Base-by-base conservation (phyloP, 1,140 invertebrate genomes). In the Drosophila takahashii region DNA sequence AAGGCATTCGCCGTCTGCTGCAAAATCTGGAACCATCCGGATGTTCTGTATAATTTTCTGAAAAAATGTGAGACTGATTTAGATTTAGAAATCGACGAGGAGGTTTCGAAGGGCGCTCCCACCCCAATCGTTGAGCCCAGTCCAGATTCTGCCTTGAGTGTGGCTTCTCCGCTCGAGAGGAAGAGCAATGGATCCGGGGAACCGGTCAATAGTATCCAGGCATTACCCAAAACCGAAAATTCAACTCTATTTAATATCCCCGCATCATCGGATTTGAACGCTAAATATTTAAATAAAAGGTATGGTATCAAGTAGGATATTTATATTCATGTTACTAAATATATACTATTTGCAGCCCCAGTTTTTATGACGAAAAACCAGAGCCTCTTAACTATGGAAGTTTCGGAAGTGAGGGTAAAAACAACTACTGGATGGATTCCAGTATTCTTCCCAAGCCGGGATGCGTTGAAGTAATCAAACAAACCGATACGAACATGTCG, bases 1-100 rank as follows among this genome's bases (percentile, higher is more conserved):
- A 99, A 98, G 92, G 98, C 99, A 4, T 99, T 99, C 93, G 97
- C 98, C 41, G 97, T 99, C 53, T 99, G 98, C 92, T 99, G 98
- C 91, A 99, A 99, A 95, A 99, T 99, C 76, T 99, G 98, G 98
- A 99, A 99, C 92, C 99, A 99, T 93, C 98, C 99, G 0, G 99
- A 99, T 93, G 96, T 99, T 50, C 92, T 99, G 32, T 98, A 98
- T 90, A 96, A 98, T 91, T 97, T 98, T 91, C 91, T 99, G 45
- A 95, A 96, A 85, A 97, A 98, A 91, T 94, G 96, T 58, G 95
- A 95, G 79, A 94, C 97, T 78, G 98, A 99, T 93, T 94, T 98
- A 74, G 98, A 99, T 93, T 94, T 98, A 80, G 98, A 98, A 91
- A 95, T 95, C 74, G 95, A 95, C 65, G 94, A 95, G 53, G 92